Evolutionary conservation across 2,888 invertebrate genomes (phyloP).

Genomic region (Megaustenia siamemsis): DNA sequence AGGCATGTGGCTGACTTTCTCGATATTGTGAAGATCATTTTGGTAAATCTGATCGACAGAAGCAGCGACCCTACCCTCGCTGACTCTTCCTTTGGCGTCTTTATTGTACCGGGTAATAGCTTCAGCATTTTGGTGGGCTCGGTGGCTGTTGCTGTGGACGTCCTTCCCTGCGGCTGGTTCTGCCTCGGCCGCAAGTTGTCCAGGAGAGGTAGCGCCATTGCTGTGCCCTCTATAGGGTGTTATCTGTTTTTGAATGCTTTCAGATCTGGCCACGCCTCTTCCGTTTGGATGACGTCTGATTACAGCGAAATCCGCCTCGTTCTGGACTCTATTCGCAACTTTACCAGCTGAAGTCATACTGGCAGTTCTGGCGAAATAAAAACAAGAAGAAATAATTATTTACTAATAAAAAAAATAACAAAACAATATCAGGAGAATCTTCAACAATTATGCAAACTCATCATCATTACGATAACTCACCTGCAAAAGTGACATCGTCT

Average conservation of each 20-base stretch:
- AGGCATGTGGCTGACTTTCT: neutral
- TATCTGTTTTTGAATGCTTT: neutral
- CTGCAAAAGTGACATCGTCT: too few relatives aligned
- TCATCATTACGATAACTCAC: too few relatives aligned
- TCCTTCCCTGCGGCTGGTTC: neutral
- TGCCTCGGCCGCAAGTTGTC: too few relatives aligned
- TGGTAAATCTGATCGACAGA: slow-evolving; percentile 43
- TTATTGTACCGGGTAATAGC: slow-evolving; percentile 13
- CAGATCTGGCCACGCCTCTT: neutral
- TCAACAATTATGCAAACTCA: too few relatives aligned
- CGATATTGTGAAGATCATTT: slow-evolving; percentile 45
- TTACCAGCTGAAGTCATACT: too few relatives aligned
- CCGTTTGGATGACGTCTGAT: neutral
- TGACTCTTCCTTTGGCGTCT: neutral
- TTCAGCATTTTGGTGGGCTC: slow-evolving; percentile 31
- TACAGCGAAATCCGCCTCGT: neutral
- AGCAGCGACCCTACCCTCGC: slow-evolving; percentile 37
- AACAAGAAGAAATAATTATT: too few relatives aligned
- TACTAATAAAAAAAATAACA: too few relatives aligned
- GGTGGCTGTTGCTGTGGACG: neutral
- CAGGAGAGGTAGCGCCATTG: neutral
- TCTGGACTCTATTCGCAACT: neutral
- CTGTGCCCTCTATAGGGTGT: neutral
- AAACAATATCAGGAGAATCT: too few relatives aligned
- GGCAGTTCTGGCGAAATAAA: too few relatives aligned